Conservation (phyloP, 2,113 vertebrate species). For the Pitta sordida region DNA sequence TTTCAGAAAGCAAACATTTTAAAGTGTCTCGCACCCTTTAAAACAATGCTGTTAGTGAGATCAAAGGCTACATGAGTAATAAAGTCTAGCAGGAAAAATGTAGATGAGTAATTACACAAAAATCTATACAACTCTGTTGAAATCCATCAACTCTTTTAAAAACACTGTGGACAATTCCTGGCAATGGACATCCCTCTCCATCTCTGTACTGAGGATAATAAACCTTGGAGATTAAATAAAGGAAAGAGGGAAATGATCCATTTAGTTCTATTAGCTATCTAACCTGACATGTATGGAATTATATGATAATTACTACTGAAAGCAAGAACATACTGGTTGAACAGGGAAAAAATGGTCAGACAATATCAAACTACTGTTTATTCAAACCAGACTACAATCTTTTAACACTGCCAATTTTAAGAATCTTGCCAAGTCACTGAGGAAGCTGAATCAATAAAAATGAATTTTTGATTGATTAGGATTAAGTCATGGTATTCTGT, state of each 20-base stretch:
- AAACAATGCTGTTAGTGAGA: not conserved
- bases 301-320: conserved; percentile 37
- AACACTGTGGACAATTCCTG: conserved; percentile 7
- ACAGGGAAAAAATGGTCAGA: not conserved
- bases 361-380: not conserved
- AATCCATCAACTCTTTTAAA: conserved; percentile 55
- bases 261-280: conserved; percentile 49
- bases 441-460: conserved; percentile 62
- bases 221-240: conserved; percentile 58
- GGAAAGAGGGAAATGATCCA: conserved; percentile 38
- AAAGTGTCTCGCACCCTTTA: not conserved
- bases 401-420: conserved; percentile 22
- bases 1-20: not conserved
- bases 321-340: not conserved
- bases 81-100: conserved; percentile 22
- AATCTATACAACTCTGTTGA: conserved; percentile 14
- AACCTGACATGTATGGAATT: conserved; percentile 45
- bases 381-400: conserved; percentile 1
- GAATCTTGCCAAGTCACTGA: conserved; percentile 24
- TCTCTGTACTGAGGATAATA: conserved; percentile 20
- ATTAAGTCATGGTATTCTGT: conserved; percentile 9
- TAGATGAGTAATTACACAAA: conserved; percentile 31
- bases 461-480: conserved; percentile 64
- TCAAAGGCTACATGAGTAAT: conserved; percentile 2
- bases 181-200: not conserved